A percentile compares a stretch with the other conserved stretches of the same genome.
These are phyloP conservation scores for Acronicta alni DNA, from an alignment of 2,888 invertebrate genomes.

Conservation along the genomic window DNA sequence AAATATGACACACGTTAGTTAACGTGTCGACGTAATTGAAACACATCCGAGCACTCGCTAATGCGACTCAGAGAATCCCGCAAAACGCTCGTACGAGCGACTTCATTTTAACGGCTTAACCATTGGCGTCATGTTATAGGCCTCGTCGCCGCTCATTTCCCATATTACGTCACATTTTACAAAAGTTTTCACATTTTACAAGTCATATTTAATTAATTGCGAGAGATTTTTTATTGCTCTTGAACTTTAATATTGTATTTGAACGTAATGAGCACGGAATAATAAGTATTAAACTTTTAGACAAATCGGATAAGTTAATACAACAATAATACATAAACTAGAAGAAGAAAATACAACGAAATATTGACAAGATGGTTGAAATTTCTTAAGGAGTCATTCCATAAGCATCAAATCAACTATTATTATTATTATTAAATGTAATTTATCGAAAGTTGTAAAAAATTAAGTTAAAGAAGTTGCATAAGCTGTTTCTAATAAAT, in stretches of 20 bases:
- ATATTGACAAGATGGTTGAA: background rate
- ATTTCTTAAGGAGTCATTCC: too few species aligned
- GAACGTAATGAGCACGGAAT: slow-evolving; percentile 17
- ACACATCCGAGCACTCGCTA: slow-evolving; percentile 47
- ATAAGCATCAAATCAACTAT: too few species aligned
- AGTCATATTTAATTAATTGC: slow-evolving; percentile 49
- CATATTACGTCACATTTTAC: slow-evolving; percentile 44
- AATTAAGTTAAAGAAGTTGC: slow-evolving; percentile 13
- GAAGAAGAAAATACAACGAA: background rate
- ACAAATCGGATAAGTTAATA: slow-evolving; percentile 8
- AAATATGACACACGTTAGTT: slow-evolving; percentile 44
- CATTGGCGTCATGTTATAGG: slow-evolving; percentile 36
- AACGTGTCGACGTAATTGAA: slow-evolving; percentile 50
- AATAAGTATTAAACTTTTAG: slow-evolving; percentile 14
- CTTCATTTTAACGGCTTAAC: slow-evolving; percentile 56
- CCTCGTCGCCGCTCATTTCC: slow-evolving; percentile 14
- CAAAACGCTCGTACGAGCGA: slow-evolving; percentile 49
- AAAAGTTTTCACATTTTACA: slow-evolving; percentile 47
- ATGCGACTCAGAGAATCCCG: slow-evolving; percentile 48
- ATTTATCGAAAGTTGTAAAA: background rate
- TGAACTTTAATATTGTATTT: slow-evolving; percentile 37
- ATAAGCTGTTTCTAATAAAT: slow-evolving; percentile 28
- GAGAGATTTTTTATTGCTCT: slow-evolving; percentile 25
- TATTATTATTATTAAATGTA: too few species aligned
- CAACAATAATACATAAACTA: background rate